These are phyloP conservation scores for Strix occidentalis DNA, from an alignment of 2,797 vertebrate species.

Conservation along the genomic window DNA sequence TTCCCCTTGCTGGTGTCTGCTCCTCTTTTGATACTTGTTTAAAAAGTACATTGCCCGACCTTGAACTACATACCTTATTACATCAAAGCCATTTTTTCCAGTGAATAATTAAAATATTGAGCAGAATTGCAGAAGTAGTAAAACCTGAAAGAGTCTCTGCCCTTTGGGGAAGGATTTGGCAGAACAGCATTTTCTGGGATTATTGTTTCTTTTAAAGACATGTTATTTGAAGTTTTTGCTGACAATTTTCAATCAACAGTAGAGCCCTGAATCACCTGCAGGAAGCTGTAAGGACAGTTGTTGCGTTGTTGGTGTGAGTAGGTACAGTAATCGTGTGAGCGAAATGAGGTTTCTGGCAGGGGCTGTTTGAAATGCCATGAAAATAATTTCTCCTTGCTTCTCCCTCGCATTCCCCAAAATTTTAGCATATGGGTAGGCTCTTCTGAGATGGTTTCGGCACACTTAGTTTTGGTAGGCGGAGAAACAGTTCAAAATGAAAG, in stretches of 20 bases:
- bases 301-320: background rate
- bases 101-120: background rate
- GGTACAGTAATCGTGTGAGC: accelerated
- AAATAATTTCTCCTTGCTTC: background rate
- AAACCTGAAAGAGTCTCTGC: background rate
- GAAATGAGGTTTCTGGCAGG: background rate
- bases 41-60: background rate
- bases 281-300: background rate
- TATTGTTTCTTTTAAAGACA: background rate
- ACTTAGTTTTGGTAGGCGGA: background rate
- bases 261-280: background rate
- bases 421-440: background rate
- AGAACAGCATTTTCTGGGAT: background rate
- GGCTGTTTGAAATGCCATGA: background rate
- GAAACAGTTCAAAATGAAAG: conserved; percentile 21
- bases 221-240: background rate
- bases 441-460: conserved; percentile 3
- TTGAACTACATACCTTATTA: background rate
- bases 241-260: background rate
- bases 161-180: background rate
- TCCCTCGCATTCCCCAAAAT: background rate
- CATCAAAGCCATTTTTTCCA: background rate
- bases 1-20: background rate
- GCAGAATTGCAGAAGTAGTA: background rate
- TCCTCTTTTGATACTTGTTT: background rate